Evolutionary conservation across 2,888 invertebrate genomes (phyloP).

Genomic region (Quadriops clusia): DNA sequence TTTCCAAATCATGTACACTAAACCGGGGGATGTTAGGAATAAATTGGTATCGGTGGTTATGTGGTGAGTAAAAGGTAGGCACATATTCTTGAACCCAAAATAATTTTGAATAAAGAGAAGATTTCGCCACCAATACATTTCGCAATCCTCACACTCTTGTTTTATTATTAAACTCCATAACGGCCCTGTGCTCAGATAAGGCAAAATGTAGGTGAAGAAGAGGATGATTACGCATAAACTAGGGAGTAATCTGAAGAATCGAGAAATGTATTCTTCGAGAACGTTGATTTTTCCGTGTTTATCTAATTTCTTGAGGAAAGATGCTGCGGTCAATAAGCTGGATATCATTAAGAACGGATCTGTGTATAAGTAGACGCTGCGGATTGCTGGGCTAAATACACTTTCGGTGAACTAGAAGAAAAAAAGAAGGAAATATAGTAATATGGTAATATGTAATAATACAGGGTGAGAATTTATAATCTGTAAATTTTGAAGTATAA

Average conservation of each 20-base stretch:
- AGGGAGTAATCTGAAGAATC: slow-evolving; percentile 52
- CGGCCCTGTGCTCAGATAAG: slow-evolving; percentile 50
- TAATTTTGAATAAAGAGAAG: slow-evolving; percentile 60
- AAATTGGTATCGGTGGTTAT: slow-evolving; percentile 59
- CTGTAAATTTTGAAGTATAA: too few species aligned
- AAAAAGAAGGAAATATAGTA: too few species aligned
- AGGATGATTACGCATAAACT: slow-evolving; percentile 51
- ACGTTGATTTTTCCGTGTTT: slow-evolving; percentile 43
- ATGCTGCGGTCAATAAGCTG: slow-evolving; percentile 52
- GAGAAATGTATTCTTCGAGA: slow-evolving; percentile 48
- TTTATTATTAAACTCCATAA: slow-evolving; percentile 58
- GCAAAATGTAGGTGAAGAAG: slow-evolving; percentile 55
- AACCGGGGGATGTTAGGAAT: slow-evolving; percentile 48
- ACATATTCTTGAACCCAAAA: slow-evolving; percentile 61
- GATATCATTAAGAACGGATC: slow-evolving; percentile 62
- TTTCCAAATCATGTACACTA: slow-evolving; percentile 47
- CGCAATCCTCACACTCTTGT: slow-evolving; percentile 55
- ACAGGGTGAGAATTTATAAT: too few species aligned
- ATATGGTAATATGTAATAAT: too few species aligned
- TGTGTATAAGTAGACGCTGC: slow-evolving; percentile 56
- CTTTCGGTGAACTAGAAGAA: too few species aligned
- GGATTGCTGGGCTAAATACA: too few species aligned
- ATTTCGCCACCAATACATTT: slow-evolving; percentile 59
- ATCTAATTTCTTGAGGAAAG: slow-evolving; percentile 46
- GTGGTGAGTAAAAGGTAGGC: slow-evolving; percentile 60